Conservation (phyloP, 2,113 vertebrate genomes). For the Casuarius casuarius region DNA sequence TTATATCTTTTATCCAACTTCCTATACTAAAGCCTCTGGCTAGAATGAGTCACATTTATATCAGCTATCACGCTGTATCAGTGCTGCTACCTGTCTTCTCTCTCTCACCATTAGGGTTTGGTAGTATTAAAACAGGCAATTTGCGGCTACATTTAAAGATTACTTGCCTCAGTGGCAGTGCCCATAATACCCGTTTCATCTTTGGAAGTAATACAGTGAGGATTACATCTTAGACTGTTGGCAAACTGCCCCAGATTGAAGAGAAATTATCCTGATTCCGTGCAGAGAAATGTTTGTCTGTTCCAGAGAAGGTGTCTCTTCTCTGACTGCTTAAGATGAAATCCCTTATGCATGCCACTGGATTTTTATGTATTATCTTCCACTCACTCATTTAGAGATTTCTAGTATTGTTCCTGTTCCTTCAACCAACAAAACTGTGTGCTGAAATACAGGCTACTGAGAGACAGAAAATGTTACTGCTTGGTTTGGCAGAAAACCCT, state of each 20-base stretch:
- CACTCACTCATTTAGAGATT: neutral
- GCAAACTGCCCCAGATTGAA: neutral
- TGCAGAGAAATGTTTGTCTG: neutral
- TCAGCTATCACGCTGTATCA: neutral
- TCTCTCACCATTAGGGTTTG: neutral
- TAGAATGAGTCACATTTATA: slow-evolving; percentile 54
- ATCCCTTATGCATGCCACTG: neutral
- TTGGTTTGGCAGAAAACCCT: neutral
- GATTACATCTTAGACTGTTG: neutral
- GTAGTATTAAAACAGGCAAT: slow-evolving; percentile 2
- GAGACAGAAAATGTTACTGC: neutral
- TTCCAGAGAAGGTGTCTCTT: neutral
- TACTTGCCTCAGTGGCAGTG: neutral
- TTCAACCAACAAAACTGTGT: neutral
- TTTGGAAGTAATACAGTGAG: neutral
- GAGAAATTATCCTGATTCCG: neutral
- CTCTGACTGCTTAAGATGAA: neutral
- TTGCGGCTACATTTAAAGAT: slow-evolving; percentile 22
- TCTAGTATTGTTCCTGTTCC: neutral
- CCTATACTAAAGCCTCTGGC: slow-evolving; percentile 37
- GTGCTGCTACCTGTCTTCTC: slow-evolving; percentile 5
- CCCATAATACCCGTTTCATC: slow-evolving; percentile 1
- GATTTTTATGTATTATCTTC: neutral
- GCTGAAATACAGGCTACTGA: fast-evolving
- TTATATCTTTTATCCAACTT: slow-evolving; percentile 32